phyloP scores from a whole-genome alignment of 2,797 vertebrate species.

The Psittacula echo region DNA sequence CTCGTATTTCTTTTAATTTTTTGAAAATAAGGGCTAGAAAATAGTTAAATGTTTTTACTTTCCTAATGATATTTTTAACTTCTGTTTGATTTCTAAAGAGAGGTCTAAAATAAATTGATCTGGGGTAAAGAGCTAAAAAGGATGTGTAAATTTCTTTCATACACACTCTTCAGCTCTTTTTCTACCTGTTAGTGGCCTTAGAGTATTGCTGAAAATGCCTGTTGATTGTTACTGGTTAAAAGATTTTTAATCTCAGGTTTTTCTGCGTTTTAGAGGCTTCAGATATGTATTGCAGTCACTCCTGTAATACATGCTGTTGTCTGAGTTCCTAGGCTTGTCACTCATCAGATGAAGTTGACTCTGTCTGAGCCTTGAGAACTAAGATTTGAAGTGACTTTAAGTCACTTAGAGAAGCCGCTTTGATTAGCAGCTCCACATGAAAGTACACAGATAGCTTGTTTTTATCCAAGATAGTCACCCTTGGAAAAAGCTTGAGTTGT shows the following conservation, averaged over 20 bases:
- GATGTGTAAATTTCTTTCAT: background rate
- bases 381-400: background rate
- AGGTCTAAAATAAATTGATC: background rate
- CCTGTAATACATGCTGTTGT: background rate
- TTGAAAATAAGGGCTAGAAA: background rate
- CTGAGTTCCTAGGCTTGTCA: background rate
- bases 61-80: background rate
- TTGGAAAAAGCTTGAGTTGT: background rate
- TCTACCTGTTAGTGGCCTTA: background rate
- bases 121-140: background rate
- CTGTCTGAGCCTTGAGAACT: background rate
- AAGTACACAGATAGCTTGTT: background rate
- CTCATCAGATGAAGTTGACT: background rate
- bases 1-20: background rate
- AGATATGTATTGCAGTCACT: background rate
- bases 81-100: background rate
- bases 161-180: background rate
- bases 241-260: background rate
- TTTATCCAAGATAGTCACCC: background rate
- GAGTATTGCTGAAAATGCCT: background rate
- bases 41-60: background rate
- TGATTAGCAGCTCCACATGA: background rate
- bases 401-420: background rate
- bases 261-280: background rate
- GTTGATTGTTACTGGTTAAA: background rate